Percentiles rank a stretch among this genome's conserved stretches.
phyloP scores from a whole-genome alignment of 1,140 invertebrate species.

The Vanessa tameamea region DNA sequence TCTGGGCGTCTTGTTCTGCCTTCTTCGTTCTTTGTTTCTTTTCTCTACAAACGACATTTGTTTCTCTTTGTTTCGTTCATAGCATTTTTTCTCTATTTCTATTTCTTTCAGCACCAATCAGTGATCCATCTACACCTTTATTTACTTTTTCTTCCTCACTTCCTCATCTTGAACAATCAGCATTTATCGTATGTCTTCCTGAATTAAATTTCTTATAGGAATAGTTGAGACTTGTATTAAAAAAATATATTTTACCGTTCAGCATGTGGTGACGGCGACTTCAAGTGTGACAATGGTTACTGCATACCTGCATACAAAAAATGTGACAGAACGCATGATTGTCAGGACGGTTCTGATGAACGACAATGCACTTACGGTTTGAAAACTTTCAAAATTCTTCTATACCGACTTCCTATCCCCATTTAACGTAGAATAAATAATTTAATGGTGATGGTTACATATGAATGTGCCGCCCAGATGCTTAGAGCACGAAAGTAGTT shows the following conservation, averaged over 20 bases:
- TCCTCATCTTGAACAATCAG: neutral
- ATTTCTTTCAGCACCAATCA: neutral
- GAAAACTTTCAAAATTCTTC: conserved; percentile 42
- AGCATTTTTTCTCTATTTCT: conserved; percentile 11
- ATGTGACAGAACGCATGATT: conserved; percentile 89
- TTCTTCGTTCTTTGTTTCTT: conserved; percentile 37
- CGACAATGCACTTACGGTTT: conserved; percentile 82
- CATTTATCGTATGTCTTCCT: conserved; percentile 12
- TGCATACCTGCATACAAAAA: conserved; percentile 86
- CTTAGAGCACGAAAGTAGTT: conserved; percentile 2
- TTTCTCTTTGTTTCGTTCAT: conserved; percentile 28
- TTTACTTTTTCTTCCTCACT: neutral
- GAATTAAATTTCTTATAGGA: conserved; percentile 14
- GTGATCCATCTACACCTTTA: neutral
- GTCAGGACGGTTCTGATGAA: conserved; percentile 91
- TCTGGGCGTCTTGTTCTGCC: conserved; percentile 37
- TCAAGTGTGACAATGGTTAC: conserved; percentile 83
- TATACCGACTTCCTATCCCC: neutral
- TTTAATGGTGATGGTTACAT: conserved; percentile 20
- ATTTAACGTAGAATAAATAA: neutral
- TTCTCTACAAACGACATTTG: conserved; percentile 9
- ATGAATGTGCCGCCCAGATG: conserved; percentile 6
- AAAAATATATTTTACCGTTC: conserved; percentile 57
- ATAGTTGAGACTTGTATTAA: conserved; percentile 47
- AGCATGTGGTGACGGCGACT: conserved; percentile 79